phyloP scores from a whole-genome alignment of 1,140 invertebrate species.

The Ostrea denselamellosa region DNA sequence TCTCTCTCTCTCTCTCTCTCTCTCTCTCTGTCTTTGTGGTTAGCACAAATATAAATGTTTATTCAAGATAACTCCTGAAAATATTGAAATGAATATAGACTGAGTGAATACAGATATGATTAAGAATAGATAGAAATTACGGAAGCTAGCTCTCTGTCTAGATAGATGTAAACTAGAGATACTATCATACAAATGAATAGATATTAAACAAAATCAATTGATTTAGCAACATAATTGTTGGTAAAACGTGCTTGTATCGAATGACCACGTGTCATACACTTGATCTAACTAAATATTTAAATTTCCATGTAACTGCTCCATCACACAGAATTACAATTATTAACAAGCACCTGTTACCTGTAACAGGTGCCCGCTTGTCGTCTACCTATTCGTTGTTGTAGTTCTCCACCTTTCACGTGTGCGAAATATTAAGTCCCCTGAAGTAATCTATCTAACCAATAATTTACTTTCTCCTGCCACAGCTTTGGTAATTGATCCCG shows the following conservation, averaged over 20 bases:
- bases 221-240: neutral
- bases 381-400: neutral
- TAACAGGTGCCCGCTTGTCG: neutral
- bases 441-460: slow-evolving; percentile 13
- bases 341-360: slow-evolving; percentile 25
- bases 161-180: neutral
- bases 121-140: neutral
- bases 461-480: neutral
- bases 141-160: neutral
- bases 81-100: too few relatives aligned
- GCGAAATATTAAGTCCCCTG: slow-evolving; percentile 5
- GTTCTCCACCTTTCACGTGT: slow-evolving; percentile 22
- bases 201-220: neutral
- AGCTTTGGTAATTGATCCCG: neutral
- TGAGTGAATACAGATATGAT: neutral
- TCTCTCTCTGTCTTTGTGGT: too few relatives aligned
- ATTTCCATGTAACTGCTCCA: neutral
- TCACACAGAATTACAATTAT: neutral
- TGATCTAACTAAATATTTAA: slow-evolving; percentile 26
- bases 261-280: slow-evolving; percentile 21
- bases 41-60: too few relatives aligned
- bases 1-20: too few relatives aligned
- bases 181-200: neutral
- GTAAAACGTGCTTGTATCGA: neutral
- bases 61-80: too few relatives aligned